Percentiles rank a stretch among this genome's conserved stretches.
Conservation (phyloP, 2,797 vertebrate species). For the Chanos chanos region DNA sequence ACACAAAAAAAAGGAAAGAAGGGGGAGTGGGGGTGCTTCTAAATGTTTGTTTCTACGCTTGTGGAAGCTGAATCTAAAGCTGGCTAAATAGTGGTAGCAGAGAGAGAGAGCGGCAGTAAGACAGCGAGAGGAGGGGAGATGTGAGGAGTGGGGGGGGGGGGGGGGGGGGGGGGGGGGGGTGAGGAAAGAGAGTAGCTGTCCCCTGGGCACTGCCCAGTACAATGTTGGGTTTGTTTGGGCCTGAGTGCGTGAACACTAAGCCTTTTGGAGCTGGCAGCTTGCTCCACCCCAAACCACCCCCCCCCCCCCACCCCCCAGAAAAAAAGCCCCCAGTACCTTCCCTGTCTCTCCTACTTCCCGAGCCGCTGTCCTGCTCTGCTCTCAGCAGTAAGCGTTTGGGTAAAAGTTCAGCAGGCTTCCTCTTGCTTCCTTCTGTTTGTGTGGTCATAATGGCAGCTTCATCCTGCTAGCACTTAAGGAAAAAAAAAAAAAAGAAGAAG, state of each 20-base stretch:
- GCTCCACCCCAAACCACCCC: constrained; percentile 65
- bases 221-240: constrained; percentile 74
- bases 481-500: neutral
- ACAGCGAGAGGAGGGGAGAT: constrained; percentile 41
- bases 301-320: constrained; percentile 57
- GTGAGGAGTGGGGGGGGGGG: constrained; percentile 32
- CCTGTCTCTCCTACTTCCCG: constrained; percentile 17
- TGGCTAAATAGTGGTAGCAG: constrained; percentile 16
- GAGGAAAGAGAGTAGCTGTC: constrained; percentile 16
- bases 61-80: too few relatives aligned
- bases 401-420: too few relatives aligned
- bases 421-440: constrained; percentile 77
- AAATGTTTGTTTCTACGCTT: too few relatives aligned
- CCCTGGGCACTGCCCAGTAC: constrained; percentile 57
- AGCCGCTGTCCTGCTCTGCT: constrained; percentile 55
- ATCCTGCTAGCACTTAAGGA: constrained; percentile 69
- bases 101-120: constrained; percentile 16
- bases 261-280: constrained; percentile 70
- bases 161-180: neutral
- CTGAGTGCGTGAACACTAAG: constrained; percentile 64
- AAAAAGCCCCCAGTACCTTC: constrained; percentile 18
- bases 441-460: constrained; percentile 65
- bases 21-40: too few relatives aligned
- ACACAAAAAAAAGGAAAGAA: too few relatives aligned
- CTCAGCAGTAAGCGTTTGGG: constrained; percentile 70